Evolutionary conservation across 2,797 vertebrate species (phyloP).

Genomic region (Cephalopachus bancanus): DNA sequence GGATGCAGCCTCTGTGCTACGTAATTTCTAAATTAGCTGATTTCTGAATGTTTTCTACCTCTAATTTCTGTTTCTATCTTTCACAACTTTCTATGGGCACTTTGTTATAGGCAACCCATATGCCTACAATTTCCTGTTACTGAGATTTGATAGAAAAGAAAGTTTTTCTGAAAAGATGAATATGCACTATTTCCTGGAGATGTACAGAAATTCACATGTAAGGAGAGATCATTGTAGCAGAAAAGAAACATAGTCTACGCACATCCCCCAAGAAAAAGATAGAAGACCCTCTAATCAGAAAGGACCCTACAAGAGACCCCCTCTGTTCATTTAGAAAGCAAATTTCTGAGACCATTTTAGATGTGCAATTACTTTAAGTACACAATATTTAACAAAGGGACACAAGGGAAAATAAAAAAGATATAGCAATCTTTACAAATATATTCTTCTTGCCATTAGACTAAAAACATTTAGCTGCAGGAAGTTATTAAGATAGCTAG

Average conservation of each 20-base stretch:
- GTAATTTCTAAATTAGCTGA: background rate
- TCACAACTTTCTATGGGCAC: background rate
- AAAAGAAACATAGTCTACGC: background rate
- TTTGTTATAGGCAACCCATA: background rate
- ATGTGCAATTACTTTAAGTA: constrained; percentile 28
- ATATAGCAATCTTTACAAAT: background rate
- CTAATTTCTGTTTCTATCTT: background rate
- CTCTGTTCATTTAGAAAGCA: constrained; percentile 21
- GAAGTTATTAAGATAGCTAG: constrained; percentile 47
- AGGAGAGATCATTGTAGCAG: background rate
- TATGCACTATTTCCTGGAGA: background rate
- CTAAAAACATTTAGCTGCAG: constrained; percentile 21
- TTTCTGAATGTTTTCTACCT: background rate
- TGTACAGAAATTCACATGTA: background rate
- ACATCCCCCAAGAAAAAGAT: background rate
- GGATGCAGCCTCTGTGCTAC: background rate
- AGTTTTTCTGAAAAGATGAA: constrained; percentile 7
- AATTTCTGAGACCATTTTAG: constrained; percentile 41
- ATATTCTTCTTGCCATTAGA: background rate
- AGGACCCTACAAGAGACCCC: background rate
- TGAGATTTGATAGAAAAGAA: constrained; percentile 19
- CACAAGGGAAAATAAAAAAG: constrained; percentile 5
- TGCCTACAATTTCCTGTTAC: background rate
- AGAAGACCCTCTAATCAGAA: background rate
- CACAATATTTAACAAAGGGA: background rate